These are phyloP conservation scores for Saccostrea glomerata DNA, from an alignment of 1,140 invertebrate genomes.

Conservation along the genomic window DNA sequence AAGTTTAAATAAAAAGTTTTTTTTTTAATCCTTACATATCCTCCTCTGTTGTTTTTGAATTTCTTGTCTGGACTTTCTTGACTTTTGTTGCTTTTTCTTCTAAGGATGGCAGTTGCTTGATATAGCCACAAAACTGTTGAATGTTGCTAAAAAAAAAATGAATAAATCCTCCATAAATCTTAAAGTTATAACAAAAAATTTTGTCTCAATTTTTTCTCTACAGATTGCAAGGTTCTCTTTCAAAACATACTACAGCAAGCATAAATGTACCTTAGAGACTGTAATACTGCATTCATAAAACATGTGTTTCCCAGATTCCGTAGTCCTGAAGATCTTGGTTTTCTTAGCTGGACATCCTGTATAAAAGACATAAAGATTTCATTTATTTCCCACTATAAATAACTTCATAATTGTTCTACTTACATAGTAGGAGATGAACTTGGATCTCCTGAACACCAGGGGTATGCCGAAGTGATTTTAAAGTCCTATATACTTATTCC, in stretches of 20 bases:
- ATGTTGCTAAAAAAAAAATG: conserved; percentile 85
- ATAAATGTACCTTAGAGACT: conserved; percentile 85
- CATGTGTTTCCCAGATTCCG: conserved; percentile 93
- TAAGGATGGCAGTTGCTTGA: conserved; percentile 88
- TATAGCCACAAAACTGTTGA: conserved; percentile 90
- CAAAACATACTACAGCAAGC: neutral
- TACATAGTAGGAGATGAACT: too few relatives aligned
- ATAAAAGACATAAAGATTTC: conserved; percentile 22
- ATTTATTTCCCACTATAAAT: conserved; percentile 4
- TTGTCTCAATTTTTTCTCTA: neutral
- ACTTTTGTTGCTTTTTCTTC: conserved; percentile 80
- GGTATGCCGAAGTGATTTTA: too few relatives aligned
- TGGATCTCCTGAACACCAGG: too few relatives aligned
- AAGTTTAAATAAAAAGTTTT: too few relatives aligned
- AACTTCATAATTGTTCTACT: too few relatives aligned
- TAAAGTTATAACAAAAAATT: neutral
- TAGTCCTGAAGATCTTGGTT: conserved; percentile 83
- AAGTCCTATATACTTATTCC: too few relatives aligned
- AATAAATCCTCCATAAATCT: conserved; percentile 38
- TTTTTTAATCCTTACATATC: conserved; percentile 79
- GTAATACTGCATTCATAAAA: conserved; percentile 93
- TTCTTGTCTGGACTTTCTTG: conserved; percentile 67
- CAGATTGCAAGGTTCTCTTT: neutral
- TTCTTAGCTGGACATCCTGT: conserved; percentile 67
- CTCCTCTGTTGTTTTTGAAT: conserved; percentile 78